phyloP scores from a whole-genome alignment of 2,888 invertebrate species.

The Callyntrura guangdongensis region DNA sequence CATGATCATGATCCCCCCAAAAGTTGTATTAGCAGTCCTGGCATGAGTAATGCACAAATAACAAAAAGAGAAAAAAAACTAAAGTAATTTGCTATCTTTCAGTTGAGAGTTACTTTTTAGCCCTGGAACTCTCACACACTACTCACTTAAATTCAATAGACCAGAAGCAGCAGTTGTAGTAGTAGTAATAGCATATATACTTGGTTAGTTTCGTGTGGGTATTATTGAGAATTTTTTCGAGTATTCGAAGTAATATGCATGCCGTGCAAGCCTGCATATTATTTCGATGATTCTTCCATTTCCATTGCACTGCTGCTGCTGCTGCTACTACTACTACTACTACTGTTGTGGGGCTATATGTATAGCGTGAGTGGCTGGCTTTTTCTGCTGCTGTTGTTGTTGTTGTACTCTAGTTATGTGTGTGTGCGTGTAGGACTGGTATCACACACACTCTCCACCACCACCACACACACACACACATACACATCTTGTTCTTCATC shows the following conservation, averaged over 20 bases:
- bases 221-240: background rate
- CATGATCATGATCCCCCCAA: slow-evolving; percentile 4
- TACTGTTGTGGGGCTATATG: background rate
- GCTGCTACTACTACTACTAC: background rate
- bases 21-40: slow-evolving; percentile 25
- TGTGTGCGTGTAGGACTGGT: slow-evolving; percentile 70
- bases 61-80: slow-evolving; percentile 34
- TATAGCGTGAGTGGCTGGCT: background rate
- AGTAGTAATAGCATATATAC: background rate
- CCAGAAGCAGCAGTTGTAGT: background rate
- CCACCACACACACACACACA: slow-evolving; percentile 42
- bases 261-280: background rate
- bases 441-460: slow-evolving; percentile 54
- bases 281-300: slow-evolving; percentile 2
- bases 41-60: slow-evolving; percentile 74
- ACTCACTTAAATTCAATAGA: background rate
- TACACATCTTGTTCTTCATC: slow-evolving; percentile 27
- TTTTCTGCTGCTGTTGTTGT: slow-evolving; percentile 16
- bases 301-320: background rate
- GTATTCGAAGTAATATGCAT: slow-evolving; percentile 12
- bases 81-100: slow-evolving; percentile 72
- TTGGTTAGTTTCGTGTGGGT: slow-evolving; percentile 41
- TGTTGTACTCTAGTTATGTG: slow-evolving; percentile 2
- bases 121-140: slow-evolving; percentile 54
- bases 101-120: slow-evolving; percentile 57